Base-by-base conservation (phyloP, 2,888 invertebrate genomes). In the Urechis unicinctus region DNA sequence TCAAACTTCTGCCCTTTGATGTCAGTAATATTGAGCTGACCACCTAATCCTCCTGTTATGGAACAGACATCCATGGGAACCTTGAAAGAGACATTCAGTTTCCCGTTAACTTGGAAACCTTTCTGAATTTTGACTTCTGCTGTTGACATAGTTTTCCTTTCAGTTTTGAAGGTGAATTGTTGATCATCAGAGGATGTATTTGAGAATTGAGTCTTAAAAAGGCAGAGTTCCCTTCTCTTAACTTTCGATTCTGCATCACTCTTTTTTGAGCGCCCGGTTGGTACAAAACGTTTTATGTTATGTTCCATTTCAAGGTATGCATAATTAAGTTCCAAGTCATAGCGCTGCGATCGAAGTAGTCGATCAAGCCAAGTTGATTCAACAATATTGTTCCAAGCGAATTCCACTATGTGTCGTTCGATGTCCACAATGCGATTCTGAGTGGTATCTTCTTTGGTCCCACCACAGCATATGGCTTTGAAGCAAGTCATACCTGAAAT, bases 91-190 rank as follows among this genome's bases (percentile, higher is more conserved):
- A 45, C 17, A 45, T 45, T 45, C 13, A 45, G 22, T 13, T 13
- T 21, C 6, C 45, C 45, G 24, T 21, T 21, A 45, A 45, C 17
- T 21, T 13, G 13, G 21, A 17, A 45, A 13, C 45, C 45, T 45
- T 9, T 45, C 45, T 45, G 45, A 17, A 45, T 21, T 13, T 13
- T 21, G 48, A 22, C 48, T 45, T 45, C 50, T 55, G 24, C 58
- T 5, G 55, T 55, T 5, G 55, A 45, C 45, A 52, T 58, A 6
- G 45, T 45, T 21, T 9, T 6, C 36, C 58, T 31, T 30, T 58
- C 58, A 17, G 58, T 55, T 53, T 58, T 58, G 17, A 58, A 55
- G n/a, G 58, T 58, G 30, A 55, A 58, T 6, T 48, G 51, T 45
- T 58, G 58, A 0, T 36, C 43, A 26, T 43, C 29, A 2, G 28